Conservation (phyloP, 2,113 vertebrate species). For the Scophthalmus maximus region DNA sequence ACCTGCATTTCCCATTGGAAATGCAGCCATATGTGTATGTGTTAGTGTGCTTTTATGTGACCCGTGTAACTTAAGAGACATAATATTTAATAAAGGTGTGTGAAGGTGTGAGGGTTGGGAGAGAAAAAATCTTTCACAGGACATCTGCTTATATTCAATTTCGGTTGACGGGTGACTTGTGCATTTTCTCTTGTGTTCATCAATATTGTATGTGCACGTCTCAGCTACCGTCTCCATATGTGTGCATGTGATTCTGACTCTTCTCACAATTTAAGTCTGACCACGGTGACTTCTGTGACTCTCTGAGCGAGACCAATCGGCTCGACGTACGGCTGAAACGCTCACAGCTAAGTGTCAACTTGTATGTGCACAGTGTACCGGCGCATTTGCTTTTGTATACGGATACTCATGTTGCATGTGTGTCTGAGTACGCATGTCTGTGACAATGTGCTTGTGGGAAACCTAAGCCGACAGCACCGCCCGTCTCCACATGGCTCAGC, state of each 20-base stretch:
- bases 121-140: too few species aligned
- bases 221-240: neutral
- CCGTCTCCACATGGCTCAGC: conserved; percentile 52
- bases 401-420: neutral
- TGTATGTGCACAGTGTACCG: conserved; percentile 1
- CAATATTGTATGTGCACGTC: neutral
- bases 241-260: neutral
- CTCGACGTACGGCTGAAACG: conserved; percentile 2
- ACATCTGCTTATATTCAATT: neutral
- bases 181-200: neutral
- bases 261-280: conserved; percentile 1
- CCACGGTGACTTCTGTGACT: conserved; percentile 5
- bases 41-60: neutral
- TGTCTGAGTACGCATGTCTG: conserved; percentile 8
- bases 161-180: conserved; percentile 8
- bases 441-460: conserved; percentile 47
- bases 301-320: conserved; percentile 22
- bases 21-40: neutral
- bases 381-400: neutral
- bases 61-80: neutral
- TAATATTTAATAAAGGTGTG: neutral
- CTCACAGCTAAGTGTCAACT: conserved; percentile 36
- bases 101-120: too few species aligned
- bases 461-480: conserved; percentile 65
- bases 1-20: neutral